phyloP scores from a whole-genome alignment of 2,888 invertebrate genomes.

The Cacoxenus indagator region DNA sequence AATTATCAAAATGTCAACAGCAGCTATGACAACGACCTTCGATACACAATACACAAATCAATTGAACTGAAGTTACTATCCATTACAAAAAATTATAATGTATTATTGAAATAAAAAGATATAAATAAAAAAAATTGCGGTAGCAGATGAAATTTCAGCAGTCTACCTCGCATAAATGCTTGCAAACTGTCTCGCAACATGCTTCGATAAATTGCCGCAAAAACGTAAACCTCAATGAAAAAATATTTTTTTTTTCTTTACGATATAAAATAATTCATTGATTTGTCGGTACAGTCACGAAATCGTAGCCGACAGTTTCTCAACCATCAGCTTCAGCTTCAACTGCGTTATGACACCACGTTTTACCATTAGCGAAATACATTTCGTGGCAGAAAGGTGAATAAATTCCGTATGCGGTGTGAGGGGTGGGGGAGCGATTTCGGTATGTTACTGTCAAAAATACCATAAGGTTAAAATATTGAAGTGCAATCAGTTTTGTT shows the following conservation, averaged over 20 bases:
- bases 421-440: not conserved
- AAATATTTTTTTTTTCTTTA: not conserved
- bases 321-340: not conserved
- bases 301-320: not conserved
- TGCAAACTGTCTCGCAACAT: slow-evolving; percentile 9
- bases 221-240: not conserved
- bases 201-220: slow-evolving; percentile 3
- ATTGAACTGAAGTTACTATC: not conserved
- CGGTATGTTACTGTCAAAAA: slow-evolving; percentile 15
- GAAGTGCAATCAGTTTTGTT: slow-evolving; percentile 20
- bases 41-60: not conserved
- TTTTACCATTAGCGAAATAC: not conserved
- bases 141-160: not conserved
- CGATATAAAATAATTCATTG: slow-evolving; percentile 11
- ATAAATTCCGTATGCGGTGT: too few relatives aligned
- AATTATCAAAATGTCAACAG: not conserved
- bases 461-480: slow-evolving; percentile 22
- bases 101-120: not conserved
- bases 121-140: not conserved
- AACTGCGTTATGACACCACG: not conserved
- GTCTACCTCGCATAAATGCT: not conserved
- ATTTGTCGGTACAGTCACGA: not conserved
- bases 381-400: not conserved
- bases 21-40: not conserved
- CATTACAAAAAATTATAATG: not conserved